Percentiles rank a stretch among this genome's conserved stretches.
phyloP scores from a whole-genome alignment of 1,140 invertebrate genomes.

The Philopotamus ludificatus region DNA sequence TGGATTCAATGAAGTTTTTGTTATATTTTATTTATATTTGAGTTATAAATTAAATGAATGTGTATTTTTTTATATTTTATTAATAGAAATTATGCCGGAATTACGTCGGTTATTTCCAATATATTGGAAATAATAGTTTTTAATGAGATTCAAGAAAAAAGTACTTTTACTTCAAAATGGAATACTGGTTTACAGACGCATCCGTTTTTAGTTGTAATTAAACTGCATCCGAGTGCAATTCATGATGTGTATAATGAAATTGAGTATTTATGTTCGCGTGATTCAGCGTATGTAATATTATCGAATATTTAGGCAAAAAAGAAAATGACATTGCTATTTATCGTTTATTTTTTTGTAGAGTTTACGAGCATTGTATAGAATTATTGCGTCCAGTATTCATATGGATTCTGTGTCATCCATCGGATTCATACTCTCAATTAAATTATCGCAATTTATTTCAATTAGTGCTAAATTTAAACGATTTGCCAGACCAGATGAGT shows the following conservation, averaged over 20 bases:
- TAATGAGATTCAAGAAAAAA: background rate
- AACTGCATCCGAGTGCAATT: background rate
- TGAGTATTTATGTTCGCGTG: background rate
- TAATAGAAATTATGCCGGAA: slow-evolving; percentile 13
- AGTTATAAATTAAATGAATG: background rate
- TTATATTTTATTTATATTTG: background rate
- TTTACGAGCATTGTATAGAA: slow-evolving; percentile 5
- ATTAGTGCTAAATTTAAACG: background rate
- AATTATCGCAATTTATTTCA: background rate
- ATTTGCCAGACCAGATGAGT: background rate
- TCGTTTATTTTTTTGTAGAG: background rate
- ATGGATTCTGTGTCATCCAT: slow-evolving; percentile 16
- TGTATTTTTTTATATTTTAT: slow-evolving; percentile 4
- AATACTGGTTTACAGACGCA: background rate
- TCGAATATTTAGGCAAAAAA: background rate
- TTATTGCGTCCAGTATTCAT: slow-evolving; percentile 8
- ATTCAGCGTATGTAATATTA: background rate
- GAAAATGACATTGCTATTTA: background rate
- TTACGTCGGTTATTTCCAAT: background rate
- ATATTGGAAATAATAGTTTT: slow-evolving; percentile 1
- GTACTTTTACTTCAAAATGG: slow-evolving; percentile 3
- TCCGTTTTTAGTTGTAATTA: slow-evolving; percentile 9
- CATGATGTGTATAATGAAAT: background rate
- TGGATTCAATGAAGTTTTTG: background rate
- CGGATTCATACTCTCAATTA: background rate